Evolutionary conservation across 2,888 invertebrate genomes (phyloP), one percentile per base, ranked within the genome.

Genomic region (Pogonocherus hispidulus): DNA sequence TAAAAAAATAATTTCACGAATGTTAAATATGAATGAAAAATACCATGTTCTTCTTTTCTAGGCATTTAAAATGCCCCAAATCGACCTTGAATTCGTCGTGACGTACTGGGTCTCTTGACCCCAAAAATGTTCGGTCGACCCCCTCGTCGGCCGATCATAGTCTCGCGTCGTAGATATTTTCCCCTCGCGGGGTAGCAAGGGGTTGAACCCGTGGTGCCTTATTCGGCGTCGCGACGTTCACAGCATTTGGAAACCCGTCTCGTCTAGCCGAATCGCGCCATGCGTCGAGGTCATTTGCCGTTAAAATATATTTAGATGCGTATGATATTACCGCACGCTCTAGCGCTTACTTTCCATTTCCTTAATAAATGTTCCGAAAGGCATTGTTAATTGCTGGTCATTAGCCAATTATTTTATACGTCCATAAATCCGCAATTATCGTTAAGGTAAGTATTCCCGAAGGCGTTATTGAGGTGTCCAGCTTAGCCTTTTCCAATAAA

Each of bases 211-310:
- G 27, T 55, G 55, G 55, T 55, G 57, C 59, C 59, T 46, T 59
- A 59, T 59, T 59, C 59, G 67, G 67, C 69, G 69, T 69, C 69
- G 72, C 65, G 69, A 69, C 67, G 67, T 63, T 54, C 59, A 47
- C 37, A 22, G 37, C 56, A 41, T 49, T 56, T 44, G 27, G 46
- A 35, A 41, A 55, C 47, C 64, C 46, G 55, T 44, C 52, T 51
- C 69, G 66, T 65, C 70, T 70, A 66, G 64, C 65, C 67, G 65
- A 37, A 44, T 51, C 64, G 63, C 23, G 44, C 23, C 41, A 46
- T 59, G 59, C 59, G 67, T 66, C 70, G 78, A 77, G 78, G 79
- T 79, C 79, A 75, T 77, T 78, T 78, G 77, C 78, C 79, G 76
- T 37, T 22, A n/a, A 22, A 55, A 41, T 55, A 55, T 55, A 55